Evolutionary conservation across 2,888 invertebrate species (phyloP), one percentile per base, ranked within the genome.

Genomic region (Hypselothyrea guttata): DNA sequence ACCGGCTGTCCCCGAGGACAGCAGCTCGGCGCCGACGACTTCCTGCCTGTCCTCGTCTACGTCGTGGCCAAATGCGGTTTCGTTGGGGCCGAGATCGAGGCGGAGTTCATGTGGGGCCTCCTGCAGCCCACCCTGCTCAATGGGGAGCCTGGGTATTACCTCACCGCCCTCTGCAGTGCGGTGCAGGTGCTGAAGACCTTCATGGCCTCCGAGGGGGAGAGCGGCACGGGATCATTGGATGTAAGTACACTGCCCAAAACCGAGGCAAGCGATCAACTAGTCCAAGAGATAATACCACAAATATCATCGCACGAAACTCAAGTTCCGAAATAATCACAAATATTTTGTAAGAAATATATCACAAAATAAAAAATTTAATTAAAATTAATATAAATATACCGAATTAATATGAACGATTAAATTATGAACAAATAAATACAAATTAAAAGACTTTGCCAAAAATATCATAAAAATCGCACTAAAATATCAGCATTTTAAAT

Each of bases 51-150:
- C 54, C 93, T 98, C 44, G 97, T 98, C 52, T 97, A 96, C 94
- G 95, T 97, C 7, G 92, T 98, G 71, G 96, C 97, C 1, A 95
- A 96, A 65, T 95, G 96, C 74, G 95, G 96, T 30, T 94, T 97
- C 81, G 95, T 98, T 5, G 95, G 96, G 27, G 98, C 97, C 0
- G 98, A 98, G 91, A 93, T 98, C 55, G 98, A 98, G 89, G 97
- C 97, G 0, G 97, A 98, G 88, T 96, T 97, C 88, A 98, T 98
- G 97, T 97, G 97, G 92, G 97, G 95, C 1, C 91, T 99, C 33
- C 91, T 98, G 30, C 98, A 98, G 58, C 96, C 97, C 1, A 96
- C 97, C 0, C 90, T 98, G 47, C 91, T 97, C 44, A 95, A 95
- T 0, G 98, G 98, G 2, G 98, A 98, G 88, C 97, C 97, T 0